Evolutionary conservation across 2,113 vertebrate genomes (phyloP), one percentile per base, ranked within the genome.

Genomic region (Myotis davidii): DNA sequence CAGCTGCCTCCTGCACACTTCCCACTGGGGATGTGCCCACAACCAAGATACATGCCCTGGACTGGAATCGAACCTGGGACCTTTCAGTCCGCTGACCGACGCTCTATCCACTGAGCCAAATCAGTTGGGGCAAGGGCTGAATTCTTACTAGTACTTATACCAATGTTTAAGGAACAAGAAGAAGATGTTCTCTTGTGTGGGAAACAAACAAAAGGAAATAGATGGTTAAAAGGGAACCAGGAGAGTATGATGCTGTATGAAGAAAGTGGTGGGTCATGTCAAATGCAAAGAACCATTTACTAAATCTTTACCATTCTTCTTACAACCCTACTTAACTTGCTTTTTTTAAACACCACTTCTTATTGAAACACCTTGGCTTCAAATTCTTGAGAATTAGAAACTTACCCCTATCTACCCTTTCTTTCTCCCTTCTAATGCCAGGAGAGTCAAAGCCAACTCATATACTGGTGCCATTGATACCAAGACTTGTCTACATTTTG

Each of bases 321-420:
- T 91, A 39, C 37, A 83, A 5, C 18, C 54, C 14, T 79, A 65
- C 12, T 85, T 64, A 50, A 54, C 13, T 69, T 23, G 20, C 29
- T 10, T 37, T 27, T 56, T 79, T 92, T 92, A 54, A 78, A 16
- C 52, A n/a, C 12, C 9, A 48, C 34, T 91, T 73, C 17, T 74
- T 34, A 54, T 37, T 90, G 81, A 85, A 42, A 18, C n/a, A 52
- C 61, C 2, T 23, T 81, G 25, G 9, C 90, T 93, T 90, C 61
- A 56, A 1, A 70, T 89, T 84, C 37, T 34, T 39, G 45, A 90
- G 65, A 85, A 70, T 89, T 94, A 81, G 48, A 92, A 32, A 89
- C 17, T 20, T 84, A 59, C 32, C 17, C 37, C 50, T 13, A 11
- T 52, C 50, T 5, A 56, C 77, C 9, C 32, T 72, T 72, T 76